These are phyloP conservation scores for Eucera pruinosa DNA, from an alignment of 2,888 invertebrate genomes.

Conservation along the genomic window DNA sequence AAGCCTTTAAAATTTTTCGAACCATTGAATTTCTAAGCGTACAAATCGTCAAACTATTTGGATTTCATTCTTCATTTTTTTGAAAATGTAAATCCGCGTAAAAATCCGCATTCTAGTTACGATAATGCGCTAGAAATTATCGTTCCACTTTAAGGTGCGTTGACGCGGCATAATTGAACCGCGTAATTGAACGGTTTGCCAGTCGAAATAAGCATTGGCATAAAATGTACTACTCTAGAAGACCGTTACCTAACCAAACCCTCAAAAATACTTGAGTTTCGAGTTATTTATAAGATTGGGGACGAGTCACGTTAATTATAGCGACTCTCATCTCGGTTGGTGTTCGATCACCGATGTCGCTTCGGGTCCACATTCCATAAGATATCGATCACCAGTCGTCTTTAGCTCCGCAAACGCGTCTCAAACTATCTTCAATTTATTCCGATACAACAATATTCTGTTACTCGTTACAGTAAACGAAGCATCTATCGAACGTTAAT, in stretches of 20 bases:
- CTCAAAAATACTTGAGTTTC: constrained; percentile 75
- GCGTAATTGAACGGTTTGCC: no score
- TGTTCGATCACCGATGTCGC: constrained; percentile 67
- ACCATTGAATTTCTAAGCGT: no score
- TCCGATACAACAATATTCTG: not conserved
- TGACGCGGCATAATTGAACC: constrained; percentile 16
- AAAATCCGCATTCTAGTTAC: no score
- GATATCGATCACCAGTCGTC: constrained; percentile 62
- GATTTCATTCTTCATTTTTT: no score
- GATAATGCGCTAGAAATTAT: no score
- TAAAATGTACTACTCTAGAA: constrained; percentile 55
- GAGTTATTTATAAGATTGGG: constrained; percentile 79
- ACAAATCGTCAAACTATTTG: no score
- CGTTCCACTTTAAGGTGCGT: no score
- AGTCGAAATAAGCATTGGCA: constrained; percentile 26
- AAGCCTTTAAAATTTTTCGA: no score
- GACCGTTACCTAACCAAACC: constrained; percentile 71
- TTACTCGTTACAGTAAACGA: not conserved
- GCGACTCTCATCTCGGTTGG: constrained; percentile 61
- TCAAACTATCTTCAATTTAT: not conserved
- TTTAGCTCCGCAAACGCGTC: constrained; percentile 26
- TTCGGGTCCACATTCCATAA: constrained; percentile 43
- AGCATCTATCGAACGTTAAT: not conserved
- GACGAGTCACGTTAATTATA: constrained; percentile 73
- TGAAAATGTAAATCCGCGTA: no score